phyloP scores from a whole-genome alignment of 2,888 invertebrate species.

The Eucera pruinosa region DNA sequence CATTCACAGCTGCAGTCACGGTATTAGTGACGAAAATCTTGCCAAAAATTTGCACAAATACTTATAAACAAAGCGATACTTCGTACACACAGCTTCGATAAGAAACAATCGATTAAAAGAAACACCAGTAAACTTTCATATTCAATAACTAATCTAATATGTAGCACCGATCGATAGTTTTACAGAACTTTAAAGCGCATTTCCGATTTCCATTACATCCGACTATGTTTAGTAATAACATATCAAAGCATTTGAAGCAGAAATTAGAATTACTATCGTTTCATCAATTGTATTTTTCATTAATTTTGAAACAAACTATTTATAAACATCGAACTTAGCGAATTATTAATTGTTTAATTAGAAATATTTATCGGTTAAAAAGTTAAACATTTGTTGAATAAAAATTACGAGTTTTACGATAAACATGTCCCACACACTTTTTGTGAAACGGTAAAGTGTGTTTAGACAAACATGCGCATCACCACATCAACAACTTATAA shows the following conservation, averaged over 20 bases:
- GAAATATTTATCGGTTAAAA: conserved; percentile 5
- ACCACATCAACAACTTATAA: conserved; percentile 61
- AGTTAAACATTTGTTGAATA: conserved; percentile 11
- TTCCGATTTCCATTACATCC: conserved; percentile 27
- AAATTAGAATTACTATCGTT: conserved; percentile 14
- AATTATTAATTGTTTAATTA: not conserved
- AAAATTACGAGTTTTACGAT: conserved; percentile 20
- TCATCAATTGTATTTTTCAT: not conserved
- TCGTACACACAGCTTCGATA: conserved; percentile 28
- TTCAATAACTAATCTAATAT: conserved; percentile 13
- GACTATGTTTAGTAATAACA: conserved; percentile 4
- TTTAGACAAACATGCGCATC: conserved; percentile 58
- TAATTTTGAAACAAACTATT: conserved; percentile 12
- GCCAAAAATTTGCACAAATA: conserved; percentile 35
- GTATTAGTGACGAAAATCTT: conserved; percentile 25
- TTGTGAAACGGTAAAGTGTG: conserved; percentile 28
- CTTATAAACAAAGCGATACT: conserved; percentile 48
- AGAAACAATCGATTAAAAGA: no score
- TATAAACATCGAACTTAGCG: conserved; percentile 4
- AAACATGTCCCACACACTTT: conserved; percentile 28
- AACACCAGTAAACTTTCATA: conserved; percentile 4
- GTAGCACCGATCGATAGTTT: conserved; percentile 6
- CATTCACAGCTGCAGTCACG: conserved; percentile 52
- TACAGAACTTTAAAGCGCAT: conserved; percentile 23
- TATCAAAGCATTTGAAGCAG: conserved; percentile 13